Base-by-base conservation (phyloP, 2,888 invertebrate species). In the Alsophila aescularia region DNA sequence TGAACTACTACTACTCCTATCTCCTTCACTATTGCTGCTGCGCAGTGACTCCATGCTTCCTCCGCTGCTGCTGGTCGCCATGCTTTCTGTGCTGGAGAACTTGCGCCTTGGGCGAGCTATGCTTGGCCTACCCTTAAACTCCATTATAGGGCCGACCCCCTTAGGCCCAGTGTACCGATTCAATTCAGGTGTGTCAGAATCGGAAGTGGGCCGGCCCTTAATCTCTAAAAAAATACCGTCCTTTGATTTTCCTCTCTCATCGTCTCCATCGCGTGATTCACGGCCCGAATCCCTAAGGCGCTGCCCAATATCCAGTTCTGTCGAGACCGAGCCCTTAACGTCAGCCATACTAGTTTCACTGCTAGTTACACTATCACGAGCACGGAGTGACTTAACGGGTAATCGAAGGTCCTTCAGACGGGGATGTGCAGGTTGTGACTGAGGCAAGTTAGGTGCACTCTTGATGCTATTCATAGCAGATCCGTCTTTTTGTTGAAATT, bases 1-100 rank as follows among this genome's bases (percentile, higher is more conserved):
- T 44, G 96, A 96, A 84, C 96, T 96, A 75, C 96, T 96, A 52
- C 96, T 96, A 76, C 96, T 97, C 69, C 96, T 92, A 75, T 96
- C 96, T 24, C 96, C 96, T 83, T 97, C 97, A 80, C 97, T 97
- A 52, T 96, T 96, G 80, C 96, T 96, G 84, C 96, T 96, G 61
- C 96, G 93, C 60, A 97, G 88, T 50, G 97, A 97, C 78, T 97
- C 97, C 95, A 97, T 95, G 81, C 97, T 97, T 36, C 96, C 96
- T 44, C 96, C 96, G 76, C 96, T 96, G 85, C 96, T 96, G 75
- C 96, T 96, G 6, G 96, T 96, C 27, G 96, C 96, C 94, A 97
- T 96, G 81, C 96, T 96, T 84, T 97, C 97, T 24, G 96, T 96
- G 73, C 96, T 96, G 6, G 95, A 95, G 81, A 94, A 96, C 66